A percentile compares a stretch with the other conserved stretches of the same genome.
Evolutionary conservation across 1,140 invertebrate species (phyloP).

Genomic region (Ceratoteleas bidentatus): DNA sequence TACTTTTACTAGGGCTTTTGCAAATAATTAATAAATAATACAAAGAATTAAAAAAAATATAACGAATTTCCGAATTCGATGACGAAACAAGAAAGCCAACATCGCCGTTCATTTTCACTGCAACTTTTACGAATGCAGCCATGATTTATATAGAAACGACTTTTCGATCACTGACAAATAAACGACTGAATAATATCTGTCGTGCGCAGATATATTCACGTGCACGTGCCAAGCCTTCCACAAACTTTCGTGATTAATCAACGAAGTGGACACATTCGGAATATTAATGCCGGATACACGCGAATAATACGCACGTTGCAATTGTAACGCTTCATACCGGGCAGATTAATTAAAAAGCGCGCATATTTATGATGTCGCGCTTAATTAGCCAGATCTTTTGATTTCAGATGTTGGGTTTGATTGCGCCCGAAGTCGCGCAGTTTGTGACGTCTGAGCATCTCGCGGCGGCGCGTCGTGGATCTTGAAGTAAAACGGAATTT

Average conservation of each 20-base stretch:
- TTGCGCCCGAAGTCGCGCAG: constrained; percentile 8
- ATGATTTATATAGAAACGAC: constrained; percentile 32
- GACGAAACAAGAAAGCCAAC: background rate
- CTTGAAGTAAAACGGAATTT: constrained; percentile 3
- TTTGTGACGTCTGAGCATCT: constrained; percentile 41
- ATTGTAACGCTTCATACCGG: constrained; percentile 48
- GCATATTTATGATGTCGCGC: constrained; percentile 60
- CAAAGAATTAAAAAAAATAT: too few relatives aligned
- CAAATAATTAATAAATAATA: too few relatives aligned
- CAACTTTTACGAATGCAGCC: background rate
- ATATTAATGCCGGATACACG: constrained; percentile 56
- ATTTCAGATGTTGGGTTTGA: constrained; percentile 48
- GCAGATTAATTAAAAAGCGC: constrained; percentile 68
- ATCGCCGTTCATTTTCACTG: background rate
- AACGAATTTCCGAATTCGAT: background rate
- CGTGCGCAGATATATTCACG: constrained; percentile 40
- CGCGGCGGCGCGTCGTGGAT: constrained; percentile 16
- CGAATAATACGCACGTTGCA: constrained; percentile 50
- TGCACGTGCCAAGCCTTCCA: constrained; percentile 57
- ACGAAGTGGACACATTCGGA: constrained; percentile 59
- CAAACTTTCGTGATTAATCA: constrained; percentile 69
- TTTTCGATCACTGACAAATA: constrained; percentile 60
- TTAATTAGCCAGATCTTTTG: constrained; percentile 43
- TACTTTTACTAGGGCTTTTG: too few relatives aligned
- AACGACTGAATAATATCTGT: constrained; percentile 46